Percentiles rank a stretch among this genome's conserved stretches.
Evolutionary conservation across 2,797 vertebrate genomes (phyloP).

Genomic region (Mormyrus proboscirostris): DNA sequence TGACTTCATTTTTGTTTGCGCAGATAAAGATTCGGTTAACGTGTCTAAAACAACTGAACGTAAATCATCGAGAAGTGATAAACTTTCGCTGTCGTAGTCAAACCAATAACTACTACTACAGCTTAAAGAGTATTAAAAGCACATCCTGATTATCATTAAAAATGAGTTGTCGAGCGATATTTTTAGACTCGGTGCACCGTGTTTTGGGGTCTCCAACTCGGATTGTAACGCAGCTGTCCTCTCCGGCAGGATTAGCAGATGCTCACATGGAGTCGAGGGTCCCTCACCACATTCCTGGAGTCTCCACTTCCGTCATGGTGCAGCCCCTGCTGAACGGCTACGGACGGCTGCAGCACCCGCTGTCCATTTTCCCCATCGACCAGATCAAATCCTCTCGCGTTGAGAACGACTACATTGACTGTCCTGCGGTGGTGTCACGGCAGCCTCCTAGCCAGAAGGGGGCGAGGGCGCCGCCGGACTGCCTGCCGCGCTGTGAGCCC

Average conservation of each 20-base stretch:
- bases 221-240: background rate
- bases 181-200: background rate
- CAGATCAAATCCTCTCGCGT: slow-evolving; percentile 87
- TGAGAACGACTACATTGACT: slow-evolving; percentile 95
- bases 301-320: slow-evolving; percentile 78
- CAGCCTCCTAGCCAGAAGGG: slow-evolving; percentile 69
- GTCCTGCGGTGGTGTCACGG: slow-evolving; percentile 69
- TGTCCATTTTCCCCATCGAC: slow-evolving; percentile 90
- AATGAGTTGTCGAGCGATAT: background rate
- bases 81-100: background rate
- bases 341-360: slow-evolving; percentile 81
- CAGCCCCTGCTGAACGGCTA: slow-evolving; percentile 87
- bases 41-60: background rate
- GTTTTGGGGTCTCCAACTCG: background rate
- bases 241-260: slow-evolving; percentile 56
- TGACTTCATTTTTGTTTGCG: background rate
- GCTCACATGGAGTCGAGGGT: slow-evolving; percentile 83
- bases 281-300: slow-evolving; percentile 80
- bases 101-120: background rate
- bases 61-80: background rate
- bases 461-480: slow-evolving; percentile 58
- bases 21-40: background rate
- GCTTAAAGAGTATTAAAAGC: background rate
- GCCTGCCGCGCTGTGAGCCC: slow-evolving; percentile 67
- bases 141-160: background rate